Evolutionary conservation across 53 echinoderm and acorn worm species (phyloP), one percentile per base, ranked within the genome.

Genomic region (Antedon mediterranea): DNA sequence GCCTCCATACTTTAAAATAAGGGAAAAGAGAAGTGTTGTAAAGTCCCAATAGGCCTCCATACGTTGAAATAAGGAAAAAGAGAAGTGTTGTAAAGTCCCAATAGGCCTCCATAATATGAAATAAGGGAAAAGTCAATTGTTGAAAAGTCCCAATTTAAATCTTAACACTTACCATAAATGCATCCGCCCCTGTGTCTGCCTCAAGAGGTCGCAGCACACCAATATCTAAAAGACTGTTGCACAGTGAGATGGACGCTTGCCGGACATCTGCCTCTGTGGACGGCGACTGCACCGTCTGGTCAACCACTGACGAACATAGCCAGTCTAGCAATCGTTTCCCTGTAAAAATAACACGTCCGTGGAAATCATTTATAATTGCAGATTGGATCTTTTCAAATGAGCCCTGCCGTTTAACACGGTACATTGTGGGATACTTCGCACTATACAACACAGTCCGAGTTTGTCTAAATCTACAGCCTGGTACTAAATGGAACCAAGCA

Each of bases 161-260:
- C n/a, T n/a, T 37, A 37, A 37, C 9, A 57, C 57, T 57, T 57
- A 90, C 90, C 87, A 84, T 90, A 77, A 90, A 90, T 26, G 73
- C 77, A 0, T 85, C 82, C 0, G 84, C 84, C 20, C 87, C 86
- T 0, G 83, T 74, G 13, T 81, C 75, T 34, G 71, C 81, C 83
- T 91, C 91, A 32, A 91, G 85, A 9, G 91, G 88, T 74, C 81
- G 85, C 79, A 91, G 83, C 71, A 91, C 84, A 20, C 91, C 88
- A 23, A 91, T 91, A 75, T 88, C 91, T 72, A 91, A 81, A 13
- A 91, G 81, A 74, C 83, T 88, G 31, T 83, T 32, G 28, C 91
- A 91, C 33, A 91, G 85, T 3, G 78, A 71, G 27, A 79, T 30
- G 27, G 85, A 73, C 26, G 91, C 81, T 7, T 81, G 32, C 30